These are phyloP conservation scores for Virgularia gustaviana DNA, from an alignment of 92 coral and sea anemone genomes.

Conservation along the genomic window DNA sequence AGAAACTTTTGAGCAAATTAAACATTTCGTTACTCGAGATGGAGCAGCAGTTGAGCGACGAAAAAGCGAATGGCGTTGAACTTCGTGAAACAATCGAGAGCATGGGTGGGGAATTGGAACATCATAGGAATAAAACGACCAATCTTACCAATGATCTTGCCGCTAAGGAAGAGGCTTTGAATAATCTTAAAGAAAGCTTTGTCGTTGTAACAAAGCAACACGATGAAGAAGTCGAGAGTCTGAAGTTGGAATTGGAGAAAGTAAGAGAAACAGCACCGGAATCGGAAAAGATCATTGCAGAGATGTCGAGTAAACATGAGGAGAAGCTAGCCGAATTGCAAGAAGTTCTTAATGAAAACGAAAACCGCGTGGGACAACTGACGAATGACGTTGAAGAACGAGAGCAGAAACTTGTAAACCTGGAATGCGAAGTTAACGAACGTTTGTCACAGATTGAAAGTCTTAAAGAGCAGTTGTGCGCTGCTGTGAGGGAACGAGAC, in stretches of 20 bases:
- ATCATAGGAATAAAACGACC: slow-evolving; percentile 45
- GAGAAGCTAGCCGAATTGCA: slow-evolving; percentile 62
- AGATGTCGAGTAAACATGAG: slow-evolving; percentile 48
- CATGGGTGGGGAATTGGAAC: slow-evolving; percentile 45
- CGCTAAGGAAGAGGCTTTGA: slow-evolving; percentile 50
- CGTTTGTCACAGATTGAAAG: neutral
- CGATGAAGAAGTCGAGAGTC: slow-evolving; percentile 59
- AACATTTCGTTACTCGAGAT: neutral
- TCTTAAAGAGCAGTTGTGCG: slow-evolving; percentile 25
- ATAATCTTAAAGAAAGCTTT: slow-evolving; percentile 55
- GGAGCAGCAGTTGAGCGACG: slow-evolving; percentile 20
- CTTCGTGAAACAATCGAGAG: slow-evolving; percentile 30
- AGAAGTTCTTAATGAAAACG: slow-evolving; percentile 44
- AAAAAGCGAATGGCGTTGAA: slow-evolving; percentile 37
- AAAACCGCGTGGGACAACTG: slow-evolving; percentile 63
- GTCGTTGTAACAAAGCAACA: slow-evolving; percentile 49
- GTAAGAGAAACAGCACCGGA: slow-evolving; percentile 55
- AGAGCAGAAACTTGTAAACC: slow-evolving; percentile 57
- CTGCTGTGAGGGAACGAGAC: slow-evolving; percentile 12
- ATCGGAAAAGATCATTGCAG: neutral
- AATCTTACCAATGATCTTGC: slow-evolving; percentile 44
- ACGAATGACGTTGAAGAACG: slow-evolving; percentile 64
- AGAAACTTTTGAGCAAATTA: slow-evolving; percentile 8
- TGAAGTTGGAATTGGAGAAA: slow-evolving; percentile 56
- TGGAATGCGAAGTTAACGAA: neutral